Conservation (phyloP, 2,797 vertebrate genomes). For the Antrozous pallidus region DNA sequence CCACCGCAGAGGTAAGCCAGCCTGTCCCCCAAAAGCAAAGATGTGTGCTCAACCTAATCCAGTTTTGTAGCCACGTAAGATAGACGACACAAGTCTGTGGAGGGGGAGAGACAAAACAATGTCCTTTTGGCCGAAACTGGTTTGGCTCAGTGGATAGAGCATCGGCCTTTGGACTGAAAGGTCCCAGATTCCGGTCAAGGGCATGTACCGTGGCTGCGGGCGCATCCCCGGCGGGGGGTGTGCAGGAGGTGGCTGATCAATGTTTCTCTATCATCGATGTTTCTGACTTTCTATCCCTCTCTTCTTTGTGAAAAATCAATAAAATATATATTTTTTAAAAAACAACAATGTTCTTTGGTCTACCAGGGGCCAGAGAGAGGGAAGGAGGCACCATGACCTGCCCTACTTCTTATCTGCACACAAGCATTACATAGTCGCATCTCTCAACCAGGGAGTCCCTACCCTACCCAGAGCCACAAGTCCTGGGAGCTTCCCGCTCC, state of each 20-base stretch:
- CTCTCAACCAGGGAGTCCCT: not conserved
- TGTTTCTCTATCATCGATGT: too few relatives aligned
- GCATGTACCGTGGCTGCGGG: too few relatives aligned
- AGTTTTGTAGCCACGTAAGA: not conserved
- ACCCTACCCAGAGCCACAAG: not conserved
- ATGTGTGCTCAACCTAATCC: not conserved
- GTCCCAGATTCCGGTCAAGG: too few relatives aligned
- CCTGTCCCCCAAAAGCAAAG: not conserved
- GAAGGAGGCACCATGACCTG: not conserved
- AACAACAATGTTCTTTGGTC: too few relatives aligned
- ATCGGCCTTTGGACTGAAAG: too few relatives aligned
- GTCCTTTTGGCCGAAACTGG: not conserved
- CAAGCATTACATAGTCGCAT: too few relatives aligned
- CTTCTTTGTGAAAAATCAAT: too few relatives aligned
- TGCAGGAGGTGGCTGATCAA: too few relatives aligned
- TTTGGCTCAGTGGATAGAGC: too few relatives aligned
- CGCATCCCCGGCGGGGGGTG: too few relatives aligned
- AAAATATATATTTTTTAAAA: too few relatives aligned
- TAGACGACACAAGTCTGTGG: not conserved
- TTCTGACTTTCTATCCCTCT: too few relatives aligned
- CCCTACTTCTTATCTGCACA: not conserved
- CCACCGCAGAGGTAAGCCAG: not conserved
- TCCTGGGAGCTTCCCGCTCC: fast-evolving
- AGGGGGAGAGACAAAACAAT: not conserved
- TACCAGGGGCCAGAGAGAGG: not conserved